These are phyloP conservation scores for Aphelinus certus DNA, from an alignment of 1,140 invertebrate genomes.

Conservation along the genomic window DNA sequence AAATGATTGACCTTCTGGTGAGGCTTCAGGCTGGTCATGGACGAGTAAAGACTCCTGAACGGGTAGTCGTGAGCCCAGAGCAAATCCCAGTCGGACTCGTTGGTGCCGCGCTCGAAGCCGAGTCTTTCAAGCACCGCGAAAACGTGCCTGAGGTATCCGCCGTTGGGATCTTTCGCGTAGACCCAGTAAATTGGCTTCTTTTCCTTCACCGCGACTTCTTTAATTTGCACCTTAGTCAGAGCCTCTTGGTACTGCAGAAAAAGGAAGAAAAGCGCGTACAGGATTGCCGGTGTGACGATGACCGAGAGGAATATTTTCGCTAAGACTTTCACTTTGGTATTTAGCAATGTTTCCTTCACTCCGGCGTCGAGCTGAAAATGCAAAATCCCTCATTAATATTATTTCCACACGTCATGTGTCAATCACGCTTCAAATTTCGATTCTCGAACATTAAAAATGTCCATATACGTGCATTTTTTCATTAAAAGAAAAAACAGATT, in stretches of 20 bases:
- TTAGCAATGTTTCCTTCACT: conserved; percentile 38
- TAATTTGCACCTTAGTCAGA: conserved; percentile 37
- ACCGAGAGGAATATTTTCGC: conserved; percentile 48
- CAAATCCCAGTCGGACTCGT: conserved; percentile 81
- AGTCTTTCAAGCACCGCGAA: conserved; percentile 76
- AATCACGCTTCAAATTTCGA: not conserved
- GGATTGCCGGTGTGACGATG: conserved; percentile 44
- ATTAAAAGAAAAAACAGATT: too few species aligned
- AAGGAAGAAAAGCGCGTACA: conserved; percentile 49
- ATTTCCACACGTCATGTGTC: too few species aligned
- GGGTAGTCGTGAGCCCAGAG: conserved; percentile 96
- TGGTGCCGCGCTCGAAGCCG: conserved; percentile 74
- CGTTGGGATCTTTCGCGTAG: conserved; percentile 67
- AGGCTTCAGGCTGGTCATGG: conserved; percentile 72
- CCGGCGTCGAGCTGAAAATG: conserved; percentile 7
- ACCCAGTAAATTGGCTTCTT: conserved; percentile 64
- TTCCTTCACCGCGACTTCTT: conserved; percentile 36
- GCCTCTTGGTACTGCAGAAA: conserved; percentile 44
- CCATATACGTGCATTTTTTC: too few species aligned
- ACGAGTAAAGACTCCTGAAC: conserved; percentile 72
- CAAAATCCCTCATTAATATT: too few species aligned
- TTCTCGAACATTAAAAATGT: not conserved
- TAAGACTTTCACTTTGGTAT: conserved; percentile 50
- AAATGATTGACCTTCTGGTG: conserved; percentile 93
- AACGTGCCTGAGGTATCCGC: conserved; percentile 81